phyloP scores from a whole-genome alignment of 2,888 invertebrate genomes.

The Drosophila percnosoma region DNA sequence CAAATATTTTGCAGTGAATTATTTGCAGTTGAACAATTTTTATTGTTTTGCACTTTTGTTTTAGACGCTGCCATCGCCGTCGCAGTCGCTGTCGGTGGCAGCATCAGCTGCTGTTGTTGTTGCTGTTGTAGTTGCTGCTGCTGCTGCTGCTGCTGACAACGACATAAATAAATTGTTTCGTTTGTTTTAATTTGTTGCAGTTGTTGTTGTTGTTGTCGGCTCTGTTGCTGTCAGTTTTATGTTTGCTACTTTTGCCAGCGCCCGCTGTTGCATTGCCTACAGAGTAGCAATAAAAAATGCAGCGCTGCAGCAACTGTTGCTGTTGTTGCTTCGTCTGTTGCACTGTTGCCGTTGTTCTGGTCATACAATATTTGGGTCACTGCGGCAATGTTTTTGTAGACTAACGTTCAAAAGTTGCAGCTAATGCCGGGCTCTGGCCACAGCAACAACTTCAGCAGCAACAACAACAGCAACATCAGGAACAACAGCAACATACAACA shows the following conservation, averaged over 20 bases:
- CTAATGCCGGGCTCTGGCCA: constrained; percentile 26
- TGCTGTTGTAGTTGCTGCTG: constrained; percentile 27
- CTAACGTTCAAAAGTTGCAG: constrained; percentile 55
- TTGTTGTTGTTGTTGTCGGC: constrained; percentile 23
- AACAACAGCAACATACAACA: constrained; percentile 1
- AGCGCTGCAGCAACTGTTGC: constrained; percentile 47
- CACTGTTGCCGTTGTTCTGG: constrained; percentile 56
- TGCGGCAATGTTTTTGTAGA: constrained; percentile 77
- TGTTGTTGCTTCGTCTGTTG: constrained; percentile 28
- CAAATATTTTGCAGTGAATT: constrained; percentile 65
- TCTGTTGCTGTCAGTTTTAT: constrained; percentile 62
- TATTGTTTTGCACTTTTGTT: constrained; percentile 52
- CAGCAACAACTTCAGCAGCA: constrained; percentile 16
- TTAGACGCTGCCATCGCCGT: constrained; percentile 25
- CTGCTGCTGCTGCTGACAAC: constrained; percentile 48
- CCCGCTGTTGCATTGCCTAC: constrained; percentile 47
- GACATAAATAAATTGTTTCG: constrained; percentile 62
- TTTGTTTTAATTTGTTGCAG: constrained; percentile 56
- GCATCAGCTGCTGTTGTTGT: constrained; percentile 17
- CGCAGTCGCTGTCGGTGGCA: constrained; percentile 20
- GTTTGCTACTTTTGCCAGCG: constrained; percentile 52
- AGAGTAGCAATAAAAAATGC: constrained; percentile 63
- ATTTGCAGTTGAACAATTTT: constrained; percentile 61
- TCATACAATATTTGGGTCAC: constrained; percentile 72
- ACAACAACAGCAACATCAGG: background rate